phyloP scores from a whole-genome alignment of 2,888 invertebrate genomes.

The Plagodis pulveraria region DNA sequence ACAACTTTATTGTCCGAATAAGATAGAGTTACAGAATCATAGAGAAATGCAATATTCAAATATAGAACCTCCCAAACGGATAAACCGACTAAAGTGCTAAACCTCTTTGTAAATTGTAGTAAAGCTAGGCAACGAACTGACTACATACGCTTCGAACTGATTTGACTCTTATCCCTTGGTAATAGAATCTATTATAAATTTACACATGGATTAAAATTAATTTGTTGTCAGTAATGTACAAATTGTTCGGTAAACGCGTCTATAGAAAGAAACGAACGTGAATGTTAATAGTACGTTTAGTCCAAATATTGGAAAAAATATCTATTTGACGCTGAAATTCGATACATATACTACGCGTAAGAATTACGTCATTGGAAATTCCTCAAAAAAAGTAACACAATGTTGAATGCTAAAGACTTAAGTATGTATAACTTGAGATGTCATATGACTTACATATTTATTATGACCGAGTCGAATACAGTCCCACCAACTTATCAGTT shows the following conservation, averaged over 20 bases:
- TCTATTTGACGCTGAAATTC: neutral
- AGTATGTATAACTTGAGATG: too few species aligned
- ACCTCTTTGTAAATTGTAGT: constrained; percentile 40
- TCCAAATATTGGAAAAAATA: constrained; percentile 4
- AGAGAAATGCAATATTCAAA: constrained; percentile 4
- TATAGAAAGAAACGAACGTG: constrained; percentile 11
- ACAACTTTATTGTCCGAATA: too few species aligned
- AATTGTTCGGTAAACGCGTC: constrained; percentile 18
- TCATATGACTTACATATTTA: too few species aligned
- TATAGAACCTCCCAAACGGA: constrained; percentile 28
- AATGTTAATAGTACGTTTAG: constrained; percentile 1
- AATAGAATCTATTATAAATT: neutral
- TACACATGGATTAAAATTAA: neutral
- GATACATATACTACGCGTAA: neutral
- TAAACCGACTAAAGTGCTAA: constrained; percentile 53
- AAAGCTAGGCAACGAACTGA: neutral
- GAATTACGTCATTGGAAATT: neutral
- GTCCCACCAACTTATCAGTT: too few species aligned
- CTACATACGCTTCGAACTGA: neutral
- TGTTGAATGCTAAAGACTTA: too few species aligned
- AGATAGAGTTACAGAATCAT: too few species aligned
- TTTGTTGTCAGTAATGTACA: constrained; percentile 8
- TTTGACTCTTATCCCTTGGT: neutral
- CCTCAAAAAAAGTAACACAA: neutral
- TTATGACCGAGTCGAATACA: too few species aligned